These are phyloP conservation scores for Eristalis pertinax DNA, from an alignment of 2,888 invertebrate genomes.

Conservation along the genomic window DNA sequence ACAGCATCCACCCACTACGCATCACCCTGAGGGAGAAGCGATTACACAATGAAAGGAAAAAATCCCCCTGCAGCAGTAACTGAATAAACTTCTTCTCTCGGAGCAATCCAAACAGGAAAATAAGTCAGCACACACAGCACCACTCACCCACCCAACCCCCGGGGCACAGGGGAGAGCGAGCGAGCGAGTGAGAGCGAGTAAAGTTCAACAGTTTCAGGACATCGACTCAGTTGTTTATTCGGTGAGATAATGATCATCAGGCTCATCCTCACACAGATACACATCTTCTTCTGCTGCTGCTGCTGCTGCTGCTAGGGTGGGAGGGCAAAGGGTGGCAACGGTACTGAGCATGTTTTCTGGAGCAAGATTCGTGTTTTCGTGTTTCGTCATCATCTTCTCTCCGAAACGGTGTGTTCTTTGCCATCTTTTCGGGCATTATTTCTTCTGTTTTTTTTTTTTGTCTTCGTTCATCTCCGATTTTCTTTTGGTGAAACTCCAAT, in stretches of 20 bases:
- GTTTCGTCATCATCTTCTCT: slow-evolving; percentile 48
- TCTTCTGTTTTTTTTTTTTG: neutral
- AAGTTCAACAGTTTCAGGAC: slow-evolving; percentile 70
- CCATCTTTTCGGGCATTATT: neutral
- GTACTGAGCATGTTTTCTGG: slow-evolving; percentile 69
- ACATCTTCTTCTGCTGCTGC: slow-evolving; percentile 21
- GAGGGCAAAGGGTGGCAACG: slow-evolving; percentile 1
- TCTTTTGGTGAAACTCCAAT: slow-evolving; percentile 45
- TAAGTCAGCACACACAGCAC: slow-evolving; percentile 23
- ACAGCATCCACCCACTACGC: slow-evolving; percentile 69
- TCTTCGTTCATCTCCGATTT: slow-evolving; percentile 26
- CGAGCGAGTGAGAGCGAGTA: slow-evolving; percentile 26
- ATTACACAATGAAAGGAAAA: slow-evolving; percentile 36
- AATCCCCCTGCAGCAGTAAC: slow-evolving; percentile 38
- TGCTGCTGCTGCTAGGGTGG: neutral
- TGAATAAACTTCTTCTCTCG: slow-evolving; percentile 29
- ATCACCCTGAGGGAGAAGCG: slow-evolving; percentile 37
- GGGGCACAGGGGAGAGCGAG: neutral
- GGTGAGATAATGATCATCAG: slow-evolving; percentile 65
- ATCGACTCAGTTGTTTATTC: slow-evolving; percentile 63
- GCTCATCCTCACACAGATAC: slow-evolving; percentile 61
- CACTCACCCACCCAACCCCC: neutral
- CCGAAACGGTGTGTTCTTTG: neutral
- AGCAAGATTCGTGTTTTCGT: slow-evolving; percentile 57
- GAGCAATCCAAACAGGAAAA: neutral